Percentiles rank a stretch among this genome's conserved stretches.
Conservation (phyloP, 1,140 invertebrate genomes). For the Drosophila biarmipes region DNA sequence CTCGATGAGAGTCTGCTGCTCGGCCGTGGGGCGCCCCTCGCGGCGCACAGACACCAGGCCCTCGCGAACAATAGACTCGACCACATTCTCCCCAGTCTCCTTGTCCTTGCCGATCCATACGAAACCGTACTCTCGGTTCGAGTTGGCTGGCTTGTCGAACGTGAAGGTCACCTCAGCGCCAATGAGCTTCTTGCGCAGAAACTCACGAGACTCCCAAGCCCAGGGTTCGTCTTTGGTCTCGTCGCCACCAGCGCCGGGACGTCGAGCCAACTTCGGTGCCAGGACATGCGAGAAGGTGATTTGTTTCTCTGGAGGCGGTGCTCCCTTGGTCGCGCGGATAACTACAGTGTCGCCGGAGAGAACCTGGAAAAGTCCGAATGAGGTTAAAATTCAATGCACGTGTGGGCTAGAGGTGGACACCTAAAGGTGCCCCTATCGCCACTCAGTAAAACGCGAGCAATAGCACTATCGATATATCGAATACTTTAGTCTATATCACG, state of each 20-base stretch:
- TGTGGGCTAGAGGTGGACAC: slow-evolving; percentile 24
- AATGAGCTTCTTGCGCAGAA: slow-evolving; percentile 95
- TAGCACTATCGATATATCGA: slow-evolving; percentile 9
- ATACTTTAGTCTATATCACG: not conserved
- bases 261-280: slow-evolving; percentile 95
- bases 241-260: slow-evolving; percentile 87
- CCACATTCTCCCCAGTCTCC: slow-evolving; percentile 92
- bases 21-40: slow-evolving; percentile 89
- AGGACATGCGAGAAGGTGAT: slow-evolving; percentile 95
- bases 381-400: slow-evolving; percentile 60
- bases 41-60: slow-evolving; percentile 94
- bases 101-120: slow-evolving; percentile 94
- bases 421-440: slow-evolving; percentile 5
- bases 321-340: slow-evolving; percentile 91
- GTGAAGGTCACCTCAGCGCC: slow-evolving; percentile 94
- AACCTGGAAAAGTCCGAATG: slow-evolving; percentile 86
- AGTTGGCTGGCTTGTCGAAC: slow-evolving; percentile 89
- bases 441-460: not conserved
- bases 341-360: slow-evolving; percentile 96
- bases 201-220: slow-evolving; percentile 98
- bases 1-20: slow-evolving; percentile 90
- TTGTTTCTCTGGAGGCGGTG: slow-evolving; percentile 95
- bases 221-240: slow-evolving; percentile 95
- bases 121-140: slow-evolving; percentile 93
- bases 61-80: slow-evolving; percentile 93